Evolutionary conservation across 2,797 vertebrate species (phyloP).

Genomic region (Harpagifer antarcticus): DNA sequence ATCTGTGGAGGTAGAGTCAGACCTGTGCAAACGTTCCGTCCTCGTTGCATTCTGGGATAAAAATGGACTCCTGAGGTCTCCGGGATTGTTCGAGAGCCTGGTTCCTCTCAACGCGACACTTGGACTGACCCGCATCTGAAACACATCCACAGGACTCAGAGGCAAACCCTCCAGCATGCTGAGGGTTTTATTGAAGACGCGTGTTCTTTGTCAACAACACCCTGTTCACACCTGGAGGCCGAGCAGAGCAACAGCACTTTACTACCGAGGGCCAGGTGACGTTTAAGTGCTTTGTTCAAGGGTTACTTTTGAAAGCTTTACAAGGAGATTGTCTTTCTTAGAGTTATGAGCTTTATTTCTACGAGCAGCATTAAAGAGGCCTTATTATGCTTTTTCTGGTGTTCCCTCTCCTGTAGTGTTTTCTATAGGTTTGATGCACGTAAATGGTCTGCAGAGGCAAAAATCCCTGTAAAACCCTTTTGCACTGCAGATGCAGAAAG

Average conservation of each 20-base stretch:
- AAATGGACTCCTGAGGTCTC: slow-evolving; percentile 95
- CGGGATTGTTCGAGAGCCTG: slow-evolving; percentile 94
- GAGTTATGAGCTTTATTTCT: slow-evolving; percentile 1
- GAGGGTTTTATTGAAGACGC: not conserved
- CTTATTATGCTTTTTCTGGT: no score
- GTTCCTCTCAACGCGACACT: slow-evolving; percentile 93
- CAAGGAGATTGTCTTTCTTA: not conserved
- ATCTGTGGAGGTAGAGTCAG: slow-evolving; percentile 23
- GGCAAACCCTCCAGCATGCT: slow-evolving; percentile 5
- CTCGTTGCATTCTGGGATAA: slow-evolving; percentile 96
- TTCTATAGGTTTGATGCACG: no score
- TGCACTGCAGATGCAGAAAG: not conserved
- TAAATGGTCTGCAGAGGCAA: no score
- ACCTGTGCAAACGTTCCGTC: slow-evolving; percentile 98
- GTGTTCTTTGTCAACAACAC: slow-evolving; percentile 37
- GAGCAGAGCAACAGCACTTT: slow-evolving; percentile 11
- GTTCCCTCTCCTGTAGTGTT: no score
- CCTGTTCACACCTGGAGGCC: slow-evolving; percentile 38
- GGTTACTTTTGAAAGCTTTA: slow-evolving; percentile 7
- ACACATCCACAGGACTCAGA: slow-evolving; percentile 38
- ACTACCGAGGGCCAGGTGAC: not conserved
- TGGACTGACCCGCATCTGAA: slow-evolving; percentile 93
- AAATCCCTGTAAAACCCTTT: not conserved
- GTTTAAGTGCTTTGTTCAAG: slow-evolving; percentile 4
- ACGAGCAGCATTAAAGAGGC: no score